Percentiles rank a stretch among this genome's conserved stretches.
Evolutionary conservation across 2,113 vertebrate species (phyloP).

Genomic region (Rhinopomastus cyanomelas): DNA sequence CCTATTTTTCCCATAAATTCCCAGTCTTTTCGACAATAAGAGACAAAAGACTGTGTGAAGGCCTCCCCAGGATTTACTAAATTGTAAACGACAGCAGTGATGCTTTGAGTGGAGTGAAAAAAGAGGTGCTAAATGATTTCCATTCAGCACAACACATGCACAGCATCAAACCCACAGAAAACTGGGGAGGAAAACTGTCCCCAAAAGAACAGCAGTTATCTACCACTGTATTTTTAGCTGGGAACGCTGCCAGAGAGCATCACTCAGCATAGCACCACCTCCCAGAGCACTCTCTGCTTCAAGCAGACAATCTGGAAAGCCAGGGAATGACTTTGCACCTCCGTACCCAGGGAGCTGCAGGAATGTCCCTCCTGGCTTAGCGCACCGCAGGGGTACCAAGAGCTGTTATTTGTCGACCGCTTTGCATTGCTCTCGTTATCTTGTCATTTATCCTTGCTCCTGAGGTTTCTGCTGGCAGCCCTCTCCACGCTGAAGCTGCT

Average conservation of each 20-base stretch:
- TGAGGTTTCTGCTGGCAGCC: constrained; percentile 39
- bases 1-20: not conserved
- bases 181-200: not conserved
- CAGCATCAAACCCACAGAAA: not conserved
- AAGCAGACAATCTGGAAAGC: not conserved
- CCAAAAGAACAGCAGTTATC: not conserved
- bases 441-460: not conserved
- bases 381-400: not conserved
- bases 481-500: not conserved
- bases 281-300: not conserved
- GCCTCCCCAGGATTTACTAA: not conserved
- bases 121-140: not conserved
- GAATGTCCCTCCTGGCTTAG: constrained; percentile 15
- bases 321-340: constrained; percentile 2
- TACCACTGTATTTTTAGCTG: not conserved
- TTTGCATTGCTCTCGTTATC: not conserved
- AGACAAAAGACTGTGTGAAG: not conserved
- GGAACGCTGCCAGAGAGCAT: constrained; percentile 17
- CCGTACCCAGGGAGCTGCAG: not conserved
- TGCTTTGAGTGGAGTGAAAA: not conserved
- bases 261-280: constrained; percentile 9
- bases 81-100: not conserved
- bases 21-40: not conserved
- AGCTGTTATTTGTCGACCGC: constrained; percentile 20
- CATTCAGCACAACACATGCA: not conserved